A percentile compares a stretch with the other conserved stretches of the same genome.
Evolutionary conservation across 2,113 vertebrate species (phyloP).

Genomic region (Apteryx owenii): DNA sequence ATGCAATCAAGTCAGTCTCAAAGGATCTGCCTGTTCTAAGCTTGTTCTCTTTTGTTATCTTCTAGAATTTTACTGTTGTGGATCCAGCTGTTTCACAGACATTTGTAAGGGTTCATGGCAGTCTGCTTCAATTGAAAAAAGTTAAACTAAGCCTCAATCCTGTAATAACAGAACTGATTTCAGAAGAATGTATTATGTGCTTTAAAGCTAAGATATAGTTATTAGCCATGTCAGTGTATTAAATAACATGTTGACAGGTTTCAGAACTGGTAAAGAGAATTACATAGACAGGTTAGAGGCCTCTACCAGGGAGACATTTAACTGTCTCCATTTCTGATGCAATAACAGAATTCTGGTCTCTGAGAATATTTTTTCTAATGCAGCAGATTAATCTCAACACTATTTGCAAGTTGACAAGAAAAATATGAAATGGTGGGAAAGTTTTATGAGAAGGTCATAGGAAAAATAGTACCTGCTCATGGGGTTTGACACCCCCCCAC

Average conservation of each 20-base stretch:
- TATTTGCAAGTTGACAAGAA: not conserved
- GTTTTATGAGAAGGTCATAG: not conserved
- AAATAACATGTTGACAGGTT: not conserved
- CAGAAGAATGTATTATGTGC: not conserved
- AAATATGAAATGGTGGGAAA: not conserved
- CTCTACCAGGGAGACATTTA: not conserved
- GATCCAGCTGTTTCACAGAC: not conserved
- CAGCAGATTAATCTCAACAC: not conserved
- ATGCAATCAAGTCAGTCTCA: not conserved
- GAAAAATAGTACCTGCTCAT: not conserved
- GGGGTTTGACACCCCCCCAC: fast-evolving
- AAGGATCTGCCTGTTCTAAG: not conserved
- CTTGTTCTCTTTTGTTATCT: not conserved
- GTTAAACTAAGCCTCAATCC: not conserved
- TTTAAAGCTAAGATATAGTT: not conserved
- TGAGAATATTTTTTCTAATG: not conserved
- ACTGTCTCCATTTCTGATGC: not conserved
- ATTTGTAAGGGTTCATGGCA: not conserved
- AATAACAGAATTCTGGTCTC: not conserved
- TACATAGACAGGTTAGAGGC: not conserved
- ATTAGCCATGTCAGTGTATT: not conserved
- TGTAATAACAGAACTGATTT: not conserved
- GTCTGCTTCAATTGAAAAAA: not conserved
- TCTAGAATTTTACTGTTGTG: not conserved
- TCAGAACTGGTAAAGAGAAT: not conserved